phyloP scores from a whole-genome alignment of 2,888 invertebrate genomes.

The Opisthograptis luteolata region DNA sequence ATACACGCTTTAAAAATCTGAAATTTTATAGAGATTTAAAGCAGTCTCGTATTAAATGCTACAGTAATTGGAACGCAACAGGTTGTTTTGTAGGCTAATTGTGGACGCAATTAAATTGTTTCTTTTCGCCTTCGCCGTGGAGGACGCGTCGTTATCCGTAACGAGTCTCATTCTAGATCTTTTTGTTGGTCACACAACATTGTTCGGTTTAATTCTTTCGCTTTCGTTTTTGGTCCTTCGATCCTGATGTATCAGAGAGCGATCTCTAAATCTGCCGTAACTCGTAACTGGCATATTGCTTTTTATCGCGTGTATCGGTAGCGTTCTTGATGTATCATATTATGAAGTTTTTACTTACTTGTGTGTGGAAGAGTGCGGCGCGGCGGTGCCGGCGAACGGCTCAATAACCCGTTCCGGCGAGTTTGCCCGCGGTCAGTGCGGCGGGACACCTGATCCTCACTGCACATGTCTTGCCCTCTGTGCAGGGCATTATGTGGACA shows the following conservation, averaged over 20 bases:
- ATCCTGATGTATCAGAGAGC: constrained; percentile 33
- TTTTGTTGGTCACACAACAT: constrained; percentile 58
- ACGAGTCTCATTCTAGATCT: constrained; percentile 52
- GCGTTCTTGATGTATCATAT: constrained; percentile 47
- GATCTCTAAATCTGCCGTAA: constrained; percentile 41
- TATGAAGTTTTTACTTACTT: constrained; percentile 64
- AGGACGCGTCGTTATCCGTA: constrained; percentile 60
- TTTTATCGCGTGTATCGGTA: constrained; percentile 43
- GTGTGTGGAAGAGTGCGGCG: constrained; percentile 32
- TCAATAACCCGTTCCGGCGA: constrained; percentile 66
- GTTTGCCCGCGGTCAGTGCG: constrained; percentile 76
- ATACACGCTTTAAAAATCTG: background rate
- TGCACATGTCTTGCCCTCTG: constrained; percentile 64
- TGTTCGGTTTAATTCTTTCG: constrained; percentile 51
- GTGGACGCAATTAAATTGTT: constrained; percentile 69
- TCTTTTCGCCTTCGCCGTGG: constrained; percentile 60
- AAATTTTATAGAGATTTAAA: constrained; percentile 12
- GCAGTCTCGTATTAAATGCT: constrained; percentile 47
- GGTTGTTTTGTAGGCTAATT: constrained; percentile 75
- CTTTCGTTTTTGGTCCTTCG: constrained; percentile 34
- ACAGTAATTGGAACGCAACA: constrained; percentile 62
- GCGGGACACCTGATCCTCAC: constrained; percentile 78
- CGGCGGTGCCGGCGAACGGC: constrained; percentile 50
- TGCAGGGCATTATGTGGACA: constrained; percentile 52
- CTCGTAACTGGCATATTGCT: constrained; percentile 41